These are phyloP conservation scores for Spodoptera exigua DNA, from an alignment of 2,888 invertebrate genomes.

Conservation along the genomic window DNA sequence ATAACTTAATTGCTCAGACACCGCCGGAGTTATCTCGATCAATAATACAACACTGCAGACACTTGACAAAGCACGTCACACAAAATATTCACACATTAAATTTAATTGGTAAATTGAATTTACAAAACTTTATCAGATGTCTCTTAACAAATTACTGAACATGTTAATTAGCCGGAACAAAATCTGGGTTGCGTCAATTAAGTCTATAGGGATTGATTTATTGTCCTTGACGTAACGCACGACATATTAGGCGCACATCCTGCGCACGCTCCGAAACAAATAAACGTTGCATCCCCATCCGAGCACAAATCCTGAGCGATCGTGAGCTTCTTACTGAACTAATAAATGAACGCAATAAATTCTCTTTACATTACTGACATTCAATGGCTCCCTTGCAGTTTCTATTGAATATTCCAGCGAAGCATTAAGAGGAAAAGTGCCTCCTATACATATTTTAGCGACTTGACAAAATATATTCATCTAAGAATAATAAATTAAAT, in stretches of 20 bases:
- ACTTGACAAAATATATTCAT: constrained; percentile 32
- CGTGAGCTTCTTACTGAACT: constrained; percentile 81
- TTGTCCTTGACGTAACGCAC: constrained; percentile 73
- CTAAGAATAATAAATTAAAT: constrained; percentile 33
- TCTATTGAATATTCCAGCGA: constrained; percentile 40
- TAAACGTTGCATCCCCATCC: constrained; percentile 80
- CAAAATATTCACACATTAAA: constrained; percentile 41
- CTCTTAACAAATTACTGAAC: constrained; percentile 70
- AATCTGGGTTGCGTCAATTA: constrained; percentile 76
- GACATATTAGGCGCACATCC: constrained; percentile 80
- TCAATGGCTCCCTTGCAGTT: constrained; percentile 65
- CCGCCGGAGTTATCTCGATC: constrained; percentile 69
- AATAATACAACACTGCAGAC: constrained; percentile 66
- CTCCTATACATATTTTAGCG: constrained; percentile 20
- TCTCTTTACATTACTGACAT: constrained; percentile 79
- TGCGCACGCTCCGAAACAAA: constrained; percentile 80
- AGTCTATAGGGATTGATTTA: constrained; percentile 78
- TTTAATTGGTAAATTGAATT: constrained; percentile 43
- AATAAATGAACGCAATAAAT: constrained; percentile 86
- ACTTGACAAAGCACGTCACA: constrained; percentile 34
- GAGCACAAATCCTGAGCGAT: constrained; percentile 77
- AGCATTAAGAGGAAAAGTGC: constrained; percentile 30
- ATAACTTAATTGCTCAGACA: constrained; percentile 83
- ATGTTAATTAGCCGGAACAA: constrained; percentile 66
- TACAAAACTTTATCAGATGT: constrained; percentile 56